Evolutionary conservation across 1,140 invertebrate genomes (phyloP).

Genomic region (Bilobella aurantiaca): DNA sequence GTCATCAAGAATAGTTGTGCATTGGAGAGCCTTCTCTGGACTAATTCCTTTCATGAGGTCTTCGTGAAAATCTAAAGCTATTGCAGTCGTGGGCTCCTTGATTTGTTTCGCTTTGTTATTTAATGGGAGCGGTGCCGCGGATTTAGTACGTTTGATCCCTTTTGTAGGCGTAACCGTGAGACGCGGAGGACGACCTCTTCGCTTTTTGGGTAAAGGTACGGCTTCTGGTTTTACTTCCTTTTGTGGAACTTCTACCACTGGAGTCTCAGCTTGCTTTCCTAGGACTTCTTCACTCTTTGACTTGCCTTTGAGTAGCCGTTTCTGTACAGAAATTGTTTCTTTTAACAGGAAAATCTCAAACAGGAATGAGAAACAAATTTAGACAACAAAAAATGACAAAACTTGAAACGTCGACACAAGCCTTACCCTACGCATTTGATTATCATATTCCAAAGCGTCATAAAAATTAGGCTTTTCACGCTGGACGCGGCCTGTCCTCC

Average conservation of each 20-base stretch:
- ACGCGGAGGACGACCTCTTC: neutral
- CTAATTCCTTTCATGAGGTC: slow-evolving; percentile 39
- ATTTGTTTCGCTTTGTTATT: neutral
- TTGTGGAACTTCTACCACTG: neutral
- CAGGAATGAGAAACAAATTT: too few species aligned
- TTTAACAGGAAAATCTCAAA: too few species aligned
- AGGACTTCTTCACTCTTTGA: neutral
- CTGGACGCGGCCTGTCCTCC: slow-evolving; percentile 61
- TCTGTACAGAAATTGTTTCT: too few species aligned
- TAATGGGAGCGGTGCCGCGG: neutral
- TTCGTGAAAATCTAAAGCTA: slow-evolving; percentile 29
- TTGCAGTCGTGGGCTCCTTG: neutral
- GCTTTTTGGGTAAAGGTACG: neutral
- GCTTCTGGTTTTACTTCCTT: neutral
- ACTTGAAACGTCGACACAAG: neutral
- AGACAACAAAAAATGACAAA: neutral
- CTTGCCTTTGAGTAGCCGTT: neutral
- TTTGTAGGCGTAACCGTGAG: neutral
- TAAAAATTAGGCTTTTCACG: slow-evolving; percentile 71
- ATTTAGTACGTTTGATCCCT: neutral
- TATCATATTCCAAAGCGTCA: slow-evolving; percentile 64
- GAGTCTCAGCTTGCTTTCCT: neutral
- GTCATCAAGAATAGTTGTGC: slow-evolving; percentile 40
- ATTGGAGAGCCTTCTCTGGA: slow-evolving; percentile 39
- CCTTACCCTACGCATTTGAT: slow-evolving; percentile 51